phyloP scores from a whole-genome alignment of 2,888 invertebrate species.

The Thelaira solivaga region DNA sequence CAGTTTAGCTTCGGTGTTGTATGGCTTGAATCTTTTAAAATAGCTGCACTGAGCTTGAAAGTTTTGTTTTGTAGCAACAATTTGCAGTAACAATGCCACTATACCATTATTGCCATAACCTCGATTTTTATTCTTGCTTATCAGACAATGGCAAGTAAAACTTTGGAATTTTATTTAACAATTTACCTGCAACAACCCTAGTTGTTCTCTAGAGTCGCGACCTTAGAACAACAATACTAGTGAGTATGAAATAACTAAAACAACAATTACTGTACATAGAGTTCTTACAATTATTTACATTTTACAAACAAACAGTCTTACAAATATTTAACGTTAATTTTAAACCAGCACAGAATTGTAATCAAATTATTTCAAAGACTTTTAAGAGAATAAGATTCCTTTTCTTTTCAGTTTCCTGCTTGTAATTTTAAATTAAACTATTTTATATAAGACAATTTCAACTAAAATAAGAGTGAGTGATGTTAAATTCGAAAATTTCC shows the following conservation, averaged over 20 bases:
- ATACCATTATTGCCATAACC: not conserved
- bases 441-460: too few species aligned
- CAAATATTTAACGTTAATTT: not conserved
- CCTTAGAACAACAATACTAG: slow-evolving; percentile 43
- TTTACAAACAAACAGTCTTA: not conserved
- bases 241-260: not conserved
- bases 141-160: slow-evolving; percentile 51
- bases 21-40: slow-evolving; percentile 8
- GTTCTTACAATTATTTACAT: not conserved
- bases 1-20: slow-evolving; percentile 8
- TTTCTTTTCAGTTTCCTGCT: too few species aligned
- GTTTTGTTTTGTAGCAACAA: slow-evolving; percentile 5
- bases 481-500: too few species aligned
- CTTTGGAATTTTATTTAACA: slow-evolving; percentile 52
- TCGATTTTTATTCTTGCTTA: slow-evolving; percentile 19
- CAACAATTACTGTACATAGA: not conserved
- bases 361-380: too few species aligned
- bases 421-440: too few species aligned
- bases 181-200: slow-evolving; percentile 51
- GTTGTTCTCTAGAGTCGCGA: slow-evolving; percentile 46
- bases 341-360: too few species aligned
- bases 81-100: not conserved
- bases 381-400: too few species aligned
- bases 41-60: slow-evolving; percentile 22
- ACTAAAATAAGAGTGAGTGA: too few species aligned